A percentile compares a stretch with the other conserved stretches of the same genome.
Conservation (phyloP, 2,797 vertebrate species). For the Falco cherrug region DNA sequence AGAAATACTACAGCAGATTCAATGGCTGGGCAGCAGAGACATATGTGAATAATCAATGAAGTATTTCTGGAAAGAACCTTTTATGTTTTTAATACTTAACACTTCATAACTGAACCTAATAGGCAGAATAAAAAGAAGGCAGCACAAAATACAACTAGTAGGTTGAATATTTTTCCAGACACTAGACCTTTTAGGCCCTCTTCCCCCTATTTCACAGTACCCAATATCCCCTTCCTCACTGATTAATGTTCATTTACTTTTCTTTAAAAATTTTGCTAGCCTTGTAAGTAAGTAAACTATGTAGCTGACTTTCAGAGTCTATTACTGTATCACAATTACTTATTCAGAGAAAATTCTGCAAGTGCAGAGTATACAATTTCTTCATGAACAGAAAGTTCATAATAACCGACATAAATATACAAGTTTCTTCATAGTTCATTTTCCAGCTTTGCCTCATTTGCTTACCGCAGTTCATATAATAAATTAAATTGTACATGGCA, state of each 20-base stretch:
- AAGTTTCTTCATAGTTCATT: background rate
- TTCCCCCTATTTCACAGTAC: background rate
- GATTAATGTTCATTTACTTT: background rate
- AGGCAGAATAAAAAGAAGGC: slow-evolving; percentile 76
- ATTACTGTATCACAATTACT: background rate
- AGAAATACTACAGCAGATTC: slow-evolving; percentile 72
- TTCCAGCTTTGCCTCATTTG: background rate
- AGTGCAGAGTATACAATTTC: background rate
- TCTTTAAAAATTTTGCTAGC: background rate
- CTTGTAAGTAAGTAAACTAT: background rate
- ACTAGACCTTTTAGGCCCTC: background rate
- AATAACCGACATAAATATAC: background rate
- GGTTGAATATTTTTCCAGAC: slow-evolving; percentile 75
- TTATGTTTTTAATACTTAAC: slow-evolving; percentile 85
- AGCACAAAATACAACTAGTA: slow-evolving; percentile 62
- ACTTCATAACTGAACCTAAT: slow-evolving; percentile 83
- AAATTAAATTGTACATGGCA: background rate
- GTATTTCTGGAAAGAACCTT: slow-evolving; percentile 80
- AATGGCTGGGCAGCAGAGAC: slow-evolving; percentile 66
- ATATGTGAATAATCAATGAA: slow-evolving; percentile 82
- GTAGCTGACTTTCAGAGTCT: background rate
- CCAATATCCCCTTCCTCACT: background rate
- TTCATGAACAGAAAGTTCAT: background rate
- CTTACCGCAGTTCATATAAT: background rate
- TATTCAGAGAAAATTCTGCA: background rate